Conservation (phyloP, 2,113 vertebrate species). For the Dipodomys ordii region DNA sequence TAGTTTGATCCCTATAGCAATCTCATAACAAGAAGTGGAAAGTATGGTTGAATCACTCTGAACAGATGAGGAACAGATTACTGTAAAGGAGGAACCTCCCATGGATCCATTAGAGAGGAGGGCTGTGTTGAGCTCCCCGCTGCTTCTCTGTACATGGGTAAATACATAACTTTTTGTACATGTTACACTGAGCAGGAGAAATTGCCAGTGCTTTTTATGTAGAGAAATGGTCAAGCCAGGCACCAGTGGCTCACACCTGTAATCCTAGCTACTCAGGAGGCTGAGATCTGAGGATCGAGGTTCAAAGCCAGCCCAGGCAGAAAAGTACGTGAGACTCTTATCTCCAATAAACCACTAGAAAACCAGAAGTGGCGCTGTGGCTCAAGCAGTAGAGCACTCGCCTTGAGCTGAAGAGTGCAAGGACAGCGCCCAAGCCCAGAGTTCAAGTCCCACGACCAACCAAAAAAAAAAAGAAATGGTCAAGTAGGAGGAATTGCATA, state of each 20-base stretch:
- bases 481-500: neutral
- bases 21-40: neutral
- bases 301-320: too few species aligned
- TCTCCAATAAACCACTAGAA: too few species aligned
- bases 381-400: too few species aligned
- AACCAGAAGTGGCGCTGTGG: too few species aligned
- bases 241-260: too few species aligned
- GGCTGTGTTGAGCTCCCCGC: neutral
- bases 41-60: neutral
- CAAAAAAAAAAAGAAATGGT: neutral
- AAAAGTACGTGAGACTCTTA: too few species aligned
- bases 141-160: neutral
- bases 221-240: neutral
- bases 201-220: neutral
- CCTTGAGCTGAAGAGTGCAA: too few species aligned
- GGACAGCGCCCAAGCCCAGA: too few species aligned
- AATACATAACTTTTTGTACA: neutral
- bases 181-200: neutral
- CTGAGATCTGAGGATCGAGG: too few species aligned
- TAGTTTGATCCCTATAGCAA: neutral
- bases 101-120: neutral
- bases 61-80: neutral
- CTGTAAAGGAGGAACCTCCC: neutral
- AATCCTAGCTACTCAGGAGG: too few species aligned
- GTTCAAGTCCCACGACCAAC: too few species aligned